Evolutionary conservation across 2,113 vertebrate genomes (phyloP).

Genomic region (Furnarius figulus): DNA sequence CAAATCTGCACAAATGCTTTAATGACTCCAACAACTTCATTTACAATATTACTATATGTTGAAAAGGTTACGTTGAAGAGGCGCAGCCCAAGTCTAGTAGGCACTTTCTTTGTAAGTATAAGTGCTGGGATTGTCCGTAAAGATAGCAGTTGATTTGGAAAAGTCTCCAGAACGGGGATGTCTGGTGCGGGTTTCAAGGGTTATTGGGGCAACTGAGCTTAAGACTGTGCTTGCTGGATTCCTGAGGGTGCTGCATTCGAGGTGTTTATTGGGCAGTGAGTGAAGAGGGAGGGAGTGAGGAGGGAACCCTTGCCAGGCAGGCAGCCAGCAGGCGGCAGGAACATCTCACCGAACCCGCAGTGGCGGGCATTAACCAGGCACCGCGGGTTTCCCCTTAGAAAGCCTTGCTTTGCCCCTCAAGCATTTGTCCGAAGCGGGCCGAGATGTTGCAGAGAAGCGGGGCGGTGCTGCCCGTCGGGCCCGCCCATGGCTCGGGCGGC

Average conservation of each 20-base stretch:
- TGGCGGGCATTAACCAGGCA: fast-evolving
- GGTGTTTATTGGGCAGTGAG: not conserved
- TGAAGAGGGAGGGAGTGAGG: not conserved
- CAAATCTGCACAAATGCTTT: not conserved
- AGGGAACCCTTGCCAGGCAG: not conserved
- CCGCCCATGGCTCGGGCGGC: not conserved
- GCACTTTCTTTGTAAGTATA: not conserved
- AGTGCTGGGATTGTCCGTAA: not conserved
- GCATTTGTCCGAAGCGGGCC: not conserved
- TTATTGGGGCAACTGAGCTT: not conserved
- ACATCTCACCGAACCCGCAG: not conserved
- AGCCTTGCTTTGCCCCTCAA: not conserved
- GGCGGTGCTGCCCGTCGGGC: not conserved
- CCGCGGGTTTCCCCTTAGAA: not conserved
- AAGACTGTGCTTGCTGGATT: not conserved
- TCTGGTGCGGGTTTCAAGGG: not conserved
- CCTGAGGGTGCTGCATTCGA: not conserved
- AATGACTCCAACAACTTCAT: not conserved
- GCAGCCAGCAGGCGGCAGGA: not conserved
- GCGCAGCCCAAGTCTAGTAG: not conserved
- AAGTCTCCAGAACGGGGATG: not conserved
- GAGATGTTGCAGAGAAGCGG: not conserved
- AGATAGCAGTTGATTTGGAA: not conserved
- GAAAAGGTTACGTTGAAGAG: not conserved
- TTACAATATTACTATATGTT: not conserved